Percentiles rank a stretch among this genome's conserved stretches.
phyloP scores from a whole-genome alignment of 2,888 invertebrate species.

The Drosophila aldrichi region DNA sequence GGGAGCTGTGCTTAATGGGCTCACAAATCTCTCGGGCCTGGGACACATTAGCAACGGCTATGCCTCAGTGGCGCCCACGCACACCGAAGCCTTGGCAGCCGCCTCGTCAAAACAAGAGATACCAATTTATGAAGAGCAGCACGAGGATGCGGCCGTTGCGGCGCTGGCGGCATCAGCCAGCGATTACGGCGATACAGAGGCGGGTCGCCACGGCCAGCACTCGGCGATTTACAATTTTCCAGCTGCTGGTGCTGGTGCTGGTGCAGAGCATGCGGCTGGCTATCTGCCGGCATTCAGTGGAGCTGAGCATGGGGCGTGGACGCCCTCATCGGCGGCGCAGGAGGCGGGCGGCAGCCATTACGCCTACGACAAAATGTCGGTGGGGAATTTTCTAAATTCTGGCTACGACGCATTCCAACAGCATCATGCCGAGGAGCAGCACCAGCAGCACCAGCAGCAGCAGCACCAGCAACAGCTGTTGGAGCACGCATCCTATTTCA shows the following conservation, averaged over 20 bases:
- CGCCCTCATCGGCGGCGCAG: conserved; percentile 47
- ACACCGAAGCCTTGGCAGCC: conserved; percentile 58
- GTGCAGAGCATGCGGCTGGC: conserved; percentile 65
- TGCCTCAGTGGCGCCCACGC: conserved; percentile 66
- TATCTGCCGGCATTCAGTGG: conserved; percentile 66
- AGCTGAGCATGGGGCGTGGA: conserved; percentile 44
- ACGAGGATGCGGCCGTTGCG: conserved; percentile 72
- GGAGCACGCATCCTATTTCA: conserved; percentile 48
- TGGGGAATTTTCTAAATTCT: conserved; percentile 79
- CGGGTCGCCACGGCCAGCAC: conserved; percentile 40
- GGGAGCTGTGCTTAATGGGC: conserved; percentile 74
- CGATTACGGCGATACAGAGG: conserved; percentile 60
- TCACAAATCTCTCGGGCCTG: conserved; percentile 75
- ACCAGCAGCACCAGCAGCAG: conserved; percentile 57
- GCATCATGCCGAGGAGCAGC: conserved; percentile 47
- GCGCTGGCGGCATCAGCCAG: conserved; percentile 66
- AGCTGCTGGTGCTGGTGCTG: conserved; percentile 59
- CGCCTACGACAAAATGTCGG: conserved; percentile 82
- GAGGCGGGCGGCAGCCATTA: conserved; percentile 34
- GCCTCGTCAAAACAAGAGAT: conserved; percentile 75
- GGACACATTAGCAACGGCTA: conserved; percentile 80
- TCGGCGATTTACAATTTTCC: conserved; percentile 76
- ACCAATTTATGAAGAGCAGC: conserved; percentile 83
- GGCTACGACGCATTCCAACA: conserved; percentile 66
- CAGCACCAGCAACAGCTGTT: conserved; percentile 59